Evolutionary conservation across 2,797 vertebrate species (phyloP), one percentile per base, ranked within the genome.

Genomic region (Hozukius guyotensis): DNA sequence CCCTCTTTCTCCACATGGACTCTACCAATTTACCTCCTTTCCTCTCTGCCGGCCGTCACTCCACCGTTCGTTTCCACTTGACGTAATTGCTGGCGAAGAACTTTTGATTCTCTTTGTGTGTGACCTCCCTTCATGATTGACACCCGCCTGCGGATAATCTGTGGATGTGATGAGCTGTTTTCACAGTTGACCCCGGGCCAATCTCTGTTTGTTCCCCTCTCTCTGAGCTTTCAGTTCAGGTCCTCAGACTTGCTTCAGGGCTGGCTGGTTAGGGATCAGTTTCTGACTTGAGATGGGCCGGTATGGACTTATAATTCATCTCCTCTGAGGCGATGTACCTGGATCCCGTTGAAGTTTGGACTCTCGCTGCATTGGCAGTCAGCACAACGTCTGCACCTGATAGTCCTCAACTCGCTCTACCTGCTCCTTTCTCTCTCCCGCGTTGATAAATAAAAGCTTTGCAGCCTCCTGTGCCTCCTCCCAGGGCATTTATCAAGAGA

Each of bases 401-500:
- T 83, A 81, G 89, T 86, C 80, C 71, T 85, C 84, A 70, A 73
- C 85, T 88, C 67, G 53, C 84, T 77, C 68, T 84, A 67, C 75
- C 78, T 84, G 75, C 80, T 88, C 46, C 38, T 69, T 81, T 61
- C 84, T 82, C 86, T 87, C 84, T 34, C 69, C 89, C 69, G 80
- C 84, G 70, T 91, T 93, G 91, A 94, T 93, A 93, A 94, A 94
- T 93, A 92, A 92, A 90, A 92, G 84, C 91, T 85, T 81, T 75
- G 85, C 84, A 85, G 90, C 83, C 88, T 86, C 80, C 85, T 71
- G 83, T 56, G 22, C 82, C 84, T 85, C 90, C 82, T 88, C 56
- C 73, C 73, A 2, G 42, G 84, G 89, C 88, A 94, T 95, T 94
- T 87, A 94, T 95, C 92, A 95, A 81, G 83, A 88, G 68, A 88